Evolutionary conservation across 1,140 invertebrate species (phyloP).

Genomic region (Scaptomyza graminum): DNA sequence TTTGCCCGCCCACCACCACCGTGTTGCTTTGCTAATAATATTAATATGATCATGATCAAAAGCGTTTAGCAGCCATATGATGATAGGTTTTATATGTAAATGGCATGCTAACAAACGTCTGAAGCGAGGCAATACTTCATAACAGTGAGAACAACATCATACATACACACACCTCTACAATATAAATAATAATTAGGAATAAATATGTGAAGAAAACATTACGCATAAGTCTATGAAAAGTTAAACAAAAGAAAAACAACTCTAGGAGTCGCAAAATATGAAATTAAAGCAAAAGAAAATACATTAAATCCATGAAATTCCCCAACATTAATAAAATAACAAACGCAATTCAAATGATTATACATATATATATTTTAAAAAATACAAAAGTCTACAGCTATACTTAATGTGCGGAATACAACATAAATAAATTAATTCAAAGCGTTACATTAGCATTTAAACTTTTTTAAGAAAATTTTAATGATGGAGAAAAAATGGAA

Average conservation of each 20-base stretch:
- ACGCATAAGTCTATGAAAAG: constrained; percentile 71
- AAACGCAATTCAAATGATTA: constrained; percentile 62
- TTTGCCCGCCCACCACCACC: constrained; percentile 60
- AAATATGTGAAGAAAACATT: constrained; percentile 71
- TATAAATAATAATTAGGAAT: constrained; percentile 71
- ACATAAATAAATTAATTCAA: constrained; percentile 63
- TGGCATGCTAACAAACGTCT: constrained; percentile 40
- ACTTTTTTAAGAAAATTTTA: constrained; percentile 56
- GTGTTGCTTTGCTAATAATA: constrained; percentile 51
- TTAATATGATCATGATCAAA: constrained; percentile 31
- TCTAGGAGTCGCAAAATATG: constrained; percentile 55
- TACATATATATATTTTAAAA: constrained; percentile 49
- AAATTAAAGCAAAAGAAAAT: constrained; percentile 56
- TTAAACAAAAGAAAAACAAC: constrained; percentile 47
- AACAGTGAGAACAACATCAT: constrained; percentile 40
- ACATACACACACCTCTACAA: constrained; percentile 56
- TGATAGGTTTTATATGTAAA: constrained; percentile 51
- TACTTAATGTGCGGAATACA: constrained; percentile 66
- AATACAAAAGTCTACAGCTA: constrained; percentile 53
- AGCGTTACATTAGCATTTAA: constrained; percentile 57
- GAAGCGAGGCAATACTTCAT: constrained; percentile 43
- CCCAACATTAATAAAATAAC: constrained; percentile 57
- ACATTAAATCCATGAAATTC: constrained; percentile 72
- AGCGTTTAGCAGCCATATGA: constrained; percentile 45
- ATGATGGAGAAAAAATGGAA: constrained; percentile 42